phyloP scores from a whole-genome alignment of 2,888 invertebrate genomes.

The Stenoptilia bipunctidactyla region DNA sequence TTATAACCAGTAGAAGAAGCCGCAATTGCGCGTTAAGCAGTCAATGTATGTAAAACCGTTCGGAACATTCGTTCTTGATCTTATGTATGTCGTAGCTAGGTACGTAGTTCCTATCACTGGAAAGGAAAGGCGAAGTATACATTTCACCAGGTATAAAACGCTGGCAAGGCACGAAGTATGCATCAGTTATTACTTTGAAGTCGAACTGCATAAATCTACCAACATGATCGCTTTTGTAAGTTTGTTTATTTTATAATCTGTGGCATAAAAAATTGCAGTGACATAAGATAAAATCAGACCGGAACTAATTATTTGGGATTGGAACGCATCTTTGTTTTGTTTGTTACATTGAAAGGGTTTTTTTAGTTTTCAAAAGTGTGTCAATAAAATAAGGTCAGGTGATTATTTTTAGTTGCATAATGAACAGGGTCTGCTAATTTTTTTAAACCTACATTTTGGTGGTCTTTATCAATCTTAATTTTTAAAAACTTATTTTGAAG shows the following conservation, averaged over 20 bases:
- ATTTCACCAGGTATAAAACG: slow-evolving; percentile 67
- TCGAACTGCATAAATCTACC: slow-evolving; percentile 43
- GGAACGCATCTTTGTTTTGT: too few species aligned
- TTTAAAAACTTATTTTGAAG: too few species aligned
- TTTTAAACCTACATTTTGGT: too few species aligned
- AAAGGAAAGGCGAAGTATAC: slow-evolving; percentile 56
- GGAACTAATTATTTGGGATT: neutral
- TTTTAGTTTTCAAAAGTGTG: too few species aligned
- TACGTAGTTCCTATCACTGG: slow-evolving; percentile 48
- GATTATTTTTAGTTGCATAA: too few species aligned
- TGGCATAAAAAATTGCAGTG: slow-evolving; percentile 4
- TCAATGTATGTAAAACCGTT: neutral
- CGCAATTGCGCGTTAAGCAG: neutral
- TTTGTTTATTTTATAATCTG: slow-evolving; percentile 18
- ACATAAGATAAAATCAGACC: slow-evolving; percentile 10
- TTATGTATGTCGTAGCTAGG: slow-evolving; percentile 10
- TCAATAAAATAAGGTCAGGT: too few species aligned
- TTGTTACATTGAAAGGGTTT: too few species aligned
- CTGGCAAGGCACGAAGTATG: slow-evolving; percentile 34
- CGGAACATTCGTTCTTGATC: neutral
- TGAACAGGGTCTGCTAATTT: too few species aligned
- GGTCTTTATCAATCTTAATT: too few species aligned
- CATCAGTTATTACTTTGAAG: slow-evolving; percentile 54
- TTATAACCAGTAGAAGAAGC: neutral
- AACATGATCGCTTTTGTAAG: slow-evolving; percentile 69